Percentiles rank a stretch among this genome's conserved stretches.
Evolutionary conservation across 2,113 vertebrate species (phyloP).

Genomic region (Narcine bancroftii): DNA sequence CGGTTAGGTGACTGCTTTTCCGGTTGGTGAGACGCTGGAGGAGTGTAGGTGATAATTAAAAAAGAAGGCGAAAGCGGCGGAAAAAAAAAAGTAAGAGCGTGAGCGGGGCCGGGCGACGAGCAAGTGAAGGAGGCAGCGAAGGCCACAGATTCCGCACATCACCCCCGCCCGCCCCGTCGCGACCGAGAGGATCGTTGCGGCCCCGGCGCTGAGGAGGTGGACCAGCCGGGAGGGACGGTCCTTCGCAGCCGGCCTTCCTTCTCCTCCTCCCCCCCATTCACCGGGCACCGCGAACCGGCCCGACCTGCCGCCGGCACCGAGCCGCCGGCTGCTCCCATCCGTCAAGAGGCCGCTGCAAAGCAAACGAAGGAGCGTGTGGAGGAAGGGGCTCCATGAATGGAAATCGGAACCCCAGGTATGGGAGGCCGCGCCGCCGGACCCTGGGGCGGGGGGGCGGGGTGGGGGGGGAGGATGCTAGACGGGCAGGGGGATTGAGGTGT

Average conservation of each 20-base stretch:
- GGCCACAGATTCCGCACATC: neutral
- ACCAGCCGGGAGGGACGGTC: neutral
- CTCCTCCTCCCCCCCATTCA: too few relatives aligned
- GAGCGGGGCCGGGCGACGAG: neutral
- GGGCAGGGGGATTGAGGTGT: neutral
- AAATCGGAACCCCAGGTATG: conserved; percentile 33
- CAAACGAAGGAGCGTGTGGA: neutral
- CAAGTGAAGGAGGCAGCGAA: neutral
- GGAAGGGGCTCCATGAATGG: conserved; percentile 34
- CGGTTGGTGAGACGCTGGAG: conserved; percentile 18
- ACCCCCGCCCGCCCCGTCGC: neutral
- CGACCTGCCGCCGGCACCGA: neutral
- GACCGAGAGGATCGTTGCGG: neutral
- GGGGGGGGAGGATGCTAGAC: neutral
- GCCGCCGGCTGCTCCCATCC: neutral
- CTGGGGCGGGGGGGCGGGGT: neutral
- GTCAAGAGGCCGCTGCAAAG: conserved; percentile 12
- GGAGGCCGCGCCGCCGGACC: neutral
- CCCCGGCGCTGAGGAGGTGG: neutral
- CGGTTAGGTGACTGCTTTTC: conserved; percentile 7
- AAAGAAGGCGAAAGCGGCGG: conserved; percentile 29
- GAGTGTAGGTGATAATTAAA: neutral
- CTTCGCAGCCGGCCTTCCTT: too few relatives aligned
- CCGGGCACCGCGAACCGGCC: too few relatives aligned
- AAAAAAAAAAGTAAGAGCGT: neutral